Evolutionary conservation across 2,113 vertebrate species (phyloP), one percentile per base, ranked within the genome.

Genomic region (Syngnathoides biaculeatus): DNA sequence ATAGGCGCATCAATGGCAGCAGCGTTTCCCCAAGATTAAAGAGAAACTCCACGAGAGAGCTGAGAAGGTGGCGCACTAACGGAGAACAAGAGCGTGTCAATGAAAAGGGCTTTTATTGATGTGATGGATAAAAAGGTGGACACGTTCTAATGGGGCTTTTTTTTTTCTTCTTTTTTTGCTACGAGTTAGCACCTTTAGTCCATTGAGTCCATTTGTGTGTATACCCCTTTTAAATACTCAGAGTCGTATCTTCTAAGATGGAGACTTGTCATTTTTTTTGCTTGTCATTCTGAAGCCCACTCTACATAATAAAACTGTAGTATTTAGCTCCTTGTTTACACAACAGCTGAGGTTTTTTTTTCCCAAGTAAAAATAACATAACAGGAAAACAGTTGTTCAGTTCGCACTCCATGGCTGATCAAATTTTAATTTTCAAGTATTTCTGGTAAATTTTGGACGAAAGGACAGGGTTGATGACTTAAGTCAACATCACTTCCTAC

Each of bases 21-120:
- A 88, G 55, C 27, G 14, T 84, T 76, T 89, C 79, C 81, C 73
- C 69, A 88, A 93, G 91, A 93, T 93, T 93, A 93, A 92, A 93
- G 92, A 89, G 83, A 84, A 71, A 71, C 81, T 82, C 74, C 53
- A 76, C 75, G 75, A 72, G 67, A 64, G 71, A 47, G 68, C 61
- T 64, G 65, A 72, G 71, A 82, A 52, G 80, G 80, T n/a, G 24
- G 68, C 65, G 61, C 24, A 65, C 75, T 90, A 89, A 89, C 85
- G 88, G 68, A 67, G 62, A 58, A 81, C 82, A 77, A 79, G 74
- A 73, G 78, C 75, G 22, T 43, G 77, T 69, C 79, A 72, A 61
- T 73, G 85, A 78, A 77, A 58, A 64, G 76, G 65, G 70, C 69
- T 89, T 89, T 91, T 91, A 91, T 91, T 89, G 88, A 90, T 87